Conservation (phyloP, 2,113 vertebrate genomes). For the Grallaria varia region DNA sequence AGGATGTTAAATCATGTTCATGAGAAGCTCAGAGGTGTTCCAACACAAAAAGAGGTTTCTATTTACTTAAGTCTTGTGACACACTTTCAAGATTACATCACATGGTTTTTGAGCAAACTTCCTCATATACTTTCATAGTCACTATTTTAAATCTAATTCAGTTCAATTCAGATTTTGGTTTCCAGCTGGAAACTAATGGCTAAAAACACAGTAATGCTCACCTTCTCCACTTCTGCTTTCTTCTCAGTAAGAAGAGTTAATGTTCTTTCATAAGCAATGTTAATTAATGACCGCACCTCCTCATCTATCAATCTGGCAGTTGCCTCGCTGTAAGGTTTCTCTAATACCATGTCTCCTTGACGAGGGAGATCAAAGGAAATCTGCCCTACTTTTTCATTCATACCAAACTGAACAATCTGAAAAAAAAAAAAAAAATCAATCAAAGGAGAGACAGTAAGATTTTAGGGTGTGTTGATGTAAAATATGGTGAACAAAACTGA, state of each 20-base stretch:
- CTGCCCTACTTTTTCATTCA: constrained; percentile 96
- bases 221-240: constrained; percentile 93
- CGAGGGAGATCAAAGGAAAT: constrained; percentile 95
- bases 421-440: not conserved
- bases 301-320: constrained; percentile 92
- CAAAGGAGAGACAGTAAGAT: not conserved
- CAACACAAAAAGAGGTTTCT: not conserved
- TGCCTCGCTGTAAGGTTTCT: constrained; percentile 97
- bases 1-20: not conserved
- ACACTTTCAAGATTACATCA: not conserved
- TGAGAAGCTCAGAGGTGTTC: not conserved
- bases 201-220: constrained; percentile 25
- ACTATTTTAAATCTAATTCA: not conserved
- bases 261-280: constrained; percentile 84
- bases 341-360: constrained; percentile 93
- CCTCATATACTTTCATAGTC: not conserved
- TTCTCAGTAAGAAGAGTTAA: constrained; percentile 81
- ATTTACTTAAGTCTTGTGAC: not conserved
- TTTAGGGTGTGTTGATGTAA: not conserved
- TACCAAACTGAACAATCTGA: constrained; percentile 97
- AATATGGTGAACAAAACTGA: not conserved
- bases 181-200: not conserved
- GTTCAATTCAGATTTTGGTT: not conserved
- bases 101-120: not conserved
- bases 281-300: constrained; percentile 87